These are phyloP conservation scores for Chrysotoxum bicinctum DNA, from an alignment of 2,888 invertebrate species.

Conservation along the genomic window DNA sequence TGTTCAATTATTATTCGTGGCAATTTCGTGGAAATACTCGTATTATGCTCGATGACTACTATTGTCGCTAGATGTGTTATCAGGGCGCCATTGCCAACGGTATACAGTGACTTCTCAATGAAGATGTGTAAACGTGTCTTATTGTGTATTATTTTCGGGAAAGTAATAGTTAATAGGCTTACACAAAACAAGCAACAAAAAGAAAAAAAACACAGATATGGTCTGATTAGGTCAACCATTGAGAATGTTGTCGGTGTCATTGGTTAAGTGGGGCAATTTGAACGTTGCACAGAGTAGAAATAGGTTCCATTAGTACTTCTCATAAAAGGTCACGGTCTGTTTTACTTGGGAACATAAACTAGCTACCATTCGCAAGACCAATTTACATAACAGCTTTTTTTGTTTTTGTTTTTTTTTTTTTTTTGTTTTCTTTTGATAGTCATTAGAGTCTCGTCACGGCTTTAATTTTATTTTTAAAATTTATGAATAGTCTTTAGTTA, in stretches of 20 bases:
- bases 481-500: not conserved
- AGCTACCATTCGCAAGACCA: conserved; percentile 21
- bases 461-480: conserved; percentile 16
- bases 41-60: not conserved
- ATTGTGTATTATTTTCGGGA: conserved; percentile 25
- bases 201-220: conserved; percentile 4
- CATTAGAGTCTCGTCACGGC: conserved; percentile 34
- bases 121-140: conserved; percentile 38
- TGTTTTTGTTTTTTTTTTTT: not conserved
- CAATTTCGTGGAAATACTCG: not conserved
- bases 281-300: conserved; percentile 2
- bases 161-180: conserved; percentile 25
- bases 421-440: not conserved
- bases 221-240: conserved; percentile 30
- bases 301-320: conserved; percentile 25
- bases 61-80: conserved; percentile 3
- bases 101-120: conserved; percentile 14
- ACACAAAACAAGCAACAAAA: too few relatives aligned
- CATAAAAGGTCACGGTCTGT: conserved; percentile 62
- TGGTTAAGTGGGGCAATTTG: conserved; percentile 42
- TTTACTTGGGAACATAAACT: conserved; percentile 42
- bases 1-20: conserved; percentile 20
- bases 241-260: conserved; percentile 38
- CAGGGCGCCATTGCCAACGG: conserved; percentile 19
- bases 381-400: conserved; percentile 36